A percentile compares a stretch with the other conserved stretches of the same genome.
These are phyloP conservation scores for Pterobdella sp. DNA, from an alignment of 2,888 invertebrate species.

Conservation along the genomic window DNA sequence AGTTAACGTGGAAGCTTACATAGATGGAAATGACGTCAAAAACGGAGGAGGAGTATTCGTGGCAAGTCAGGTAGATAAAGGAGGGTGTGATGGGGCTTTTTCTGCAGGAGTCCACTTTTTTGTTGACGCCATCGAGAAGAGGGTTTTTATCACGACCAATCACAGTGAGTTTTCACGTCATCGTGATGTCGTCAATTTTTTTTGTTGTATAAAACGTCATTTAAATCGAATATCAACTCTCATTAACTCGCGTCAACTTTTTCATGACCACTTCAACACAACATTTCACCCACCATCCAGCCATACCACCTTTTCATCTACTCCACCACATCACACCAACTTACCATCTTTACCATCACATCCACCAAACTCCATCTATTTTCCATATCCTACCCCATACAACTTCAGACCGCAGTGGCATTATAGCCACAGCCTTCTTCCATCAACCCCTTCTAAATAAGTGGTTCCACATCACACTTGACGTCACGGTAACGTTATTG, in stretches of 20 bases:
- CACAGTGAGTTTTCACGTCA: neutral
- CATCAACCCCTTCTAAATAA: conserved; percentile 5
- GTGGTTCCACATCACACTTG: conserved; percentile 24
- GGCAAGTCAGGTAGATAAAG: conserved; percentile 42
- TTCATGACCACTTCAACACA: neutral
- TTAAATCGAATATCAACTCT: neutral
- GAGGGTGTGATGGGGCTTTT: conserved; percentile 7
- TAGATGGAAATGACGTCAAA: conserved; percentile 38
- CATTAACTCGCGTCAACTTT: neutral
- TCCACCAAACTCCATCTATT: neutral
- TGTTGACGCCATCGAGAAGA: conserved; percentile 8
- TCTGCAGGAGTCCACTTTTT: neutral
- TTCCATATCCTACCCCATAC: neutral
- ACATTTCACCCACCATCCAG: neutral
- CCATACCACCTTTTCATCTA: neutral
- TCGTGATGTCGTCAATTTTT: neutral
- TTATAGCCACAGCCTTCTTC: neutral
- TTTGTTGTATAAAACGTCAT: neutral
- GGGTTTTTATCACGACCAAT: neutral
- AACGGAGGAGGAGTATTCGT: conserved; percentile 45
- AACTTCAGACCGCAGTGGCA: conserved; percentile 7
- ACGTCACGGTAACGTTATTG: conserved; percentile 24
- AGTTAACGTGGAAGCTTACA: conserved; percentile 40
- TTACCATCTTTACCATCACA: neutral
- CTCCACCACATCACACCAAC: neutral